phyloP scores from a whole-genome alignment of 2,113 vertebrate species.

The Ceratotherium simum region DNA sequence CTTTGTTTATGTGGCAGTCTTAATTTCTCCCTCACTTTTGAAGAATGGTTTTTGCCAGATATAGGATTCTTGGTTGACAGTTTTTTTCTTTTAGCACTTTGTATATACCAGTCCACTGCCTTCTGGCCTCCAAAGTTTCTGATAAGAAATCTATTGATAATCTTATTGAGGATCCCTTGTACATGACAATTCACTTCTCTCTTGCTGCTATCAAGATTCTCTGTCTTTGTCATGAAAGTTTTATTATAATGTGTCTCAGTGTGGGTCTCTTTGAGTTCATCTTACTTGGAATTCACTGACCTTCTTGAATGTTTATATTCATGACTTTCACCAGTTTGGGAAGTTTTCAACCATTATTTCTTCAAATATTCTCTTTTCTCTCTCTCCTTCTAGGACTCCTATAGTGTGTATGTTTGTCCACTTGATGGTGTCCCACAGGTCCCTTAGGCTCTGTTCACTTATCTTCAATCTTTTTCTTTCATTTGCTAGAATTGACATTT shows the following conservation, averaged over 20 bases:
- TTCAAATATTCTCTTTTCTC: background rate
- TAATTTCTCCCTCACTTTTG: background rate
- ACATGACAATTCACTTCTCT: background rate
- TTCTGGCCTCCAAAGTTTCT: background rate
- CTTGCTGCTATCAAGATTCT: too few species aligned
- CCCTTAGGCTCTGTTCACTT: background rate
- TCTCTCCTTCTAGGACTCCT: background rate
- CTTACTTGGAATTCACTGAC: background rate
- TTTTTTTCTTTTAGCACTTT: background rate
- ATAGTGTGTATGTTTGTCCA: background rate
- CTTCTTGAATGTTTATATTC: background rate
- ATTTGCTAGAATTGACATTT: background rate
- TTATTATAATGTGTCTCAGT: background rate
- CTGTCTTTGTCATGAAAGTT: background rate
- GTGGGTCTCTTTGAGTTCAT: background rate
- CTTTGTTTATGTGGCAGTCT: background rate
- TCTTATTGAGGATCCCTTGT: background rate
- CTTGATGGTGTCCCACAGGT: background rate
- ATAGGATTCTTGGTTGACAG: background rate
- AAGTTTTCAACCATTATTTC: background rate
- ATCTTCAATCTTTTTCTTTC: background rate
- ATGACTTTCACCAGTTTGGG: background rate
- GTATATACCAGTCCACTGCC: background rate
- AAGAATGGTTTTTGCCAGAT: background rate
- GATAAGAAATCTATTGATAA: background rate